Evolutionary conservation across 2,113 vertebrate genomes (phyloP).

Genomic region (Lycocorax pyrrhopterus): DNA sequence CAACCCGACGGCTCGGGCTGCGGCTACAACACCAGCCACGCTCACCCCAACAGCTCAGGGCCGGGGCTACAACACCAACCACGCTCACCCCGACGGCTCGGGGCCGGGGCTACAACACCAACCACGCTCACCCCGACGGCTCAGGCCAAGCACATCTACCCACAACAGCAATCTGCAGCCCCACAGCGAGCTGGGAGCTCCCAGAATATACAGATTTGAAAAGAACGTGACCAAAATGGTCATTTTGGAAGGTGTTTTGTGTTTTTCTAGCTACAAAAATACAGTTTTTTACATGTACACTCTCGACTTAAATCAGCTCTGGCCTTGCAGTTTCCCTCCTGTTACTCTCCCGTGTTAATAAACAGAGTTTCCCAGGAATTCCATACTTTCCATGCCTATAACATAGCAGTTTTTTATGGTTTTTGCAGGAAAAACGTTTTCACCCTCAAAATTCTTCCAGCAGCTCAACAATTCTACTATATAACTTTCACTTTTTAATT

Average conservation of each 20-base stretch:
- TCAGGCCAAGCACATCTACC: fast-evolving
- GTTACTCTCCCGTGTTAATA: fast-evolving
- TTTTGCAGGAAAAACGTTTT: fast-evolving
- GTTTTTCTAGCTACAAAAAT: background rate
- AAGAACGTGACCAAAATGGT: fast-evolving
- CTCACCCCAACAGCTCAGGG: too few species aligned
- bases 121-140: fast-evolving
- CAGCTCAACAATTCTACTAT: background rate
- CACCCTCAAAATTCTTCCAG: background rate
- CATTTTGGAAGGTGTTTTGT: fast-evolving
- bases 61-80: background rate
- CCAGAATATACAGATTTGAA: fast-evolving
- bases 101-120: background rate
- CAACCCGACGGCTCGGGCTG: too few species aligned
- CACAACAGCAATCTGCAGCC: fast-evolving
- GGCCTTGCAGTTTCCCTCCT: background rate
- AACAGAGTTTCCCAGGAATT: background rate
- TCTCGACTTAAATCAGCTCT: background rate
- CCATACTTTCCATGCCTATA: background rate
- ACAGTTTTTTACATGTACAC: fast-evolving
- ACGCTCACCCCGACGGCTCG: too few species aligned
- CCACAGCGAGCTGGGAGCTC: background rate
- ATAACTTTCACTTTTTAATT: background rate
- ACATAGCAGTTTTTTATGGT: fast-evolving
- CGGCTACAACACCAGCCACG: background rate